Base-by-base conservation (phyloP, 2,113 vertebrate genomes). In the Ammospiza caudacuta region DNA sequence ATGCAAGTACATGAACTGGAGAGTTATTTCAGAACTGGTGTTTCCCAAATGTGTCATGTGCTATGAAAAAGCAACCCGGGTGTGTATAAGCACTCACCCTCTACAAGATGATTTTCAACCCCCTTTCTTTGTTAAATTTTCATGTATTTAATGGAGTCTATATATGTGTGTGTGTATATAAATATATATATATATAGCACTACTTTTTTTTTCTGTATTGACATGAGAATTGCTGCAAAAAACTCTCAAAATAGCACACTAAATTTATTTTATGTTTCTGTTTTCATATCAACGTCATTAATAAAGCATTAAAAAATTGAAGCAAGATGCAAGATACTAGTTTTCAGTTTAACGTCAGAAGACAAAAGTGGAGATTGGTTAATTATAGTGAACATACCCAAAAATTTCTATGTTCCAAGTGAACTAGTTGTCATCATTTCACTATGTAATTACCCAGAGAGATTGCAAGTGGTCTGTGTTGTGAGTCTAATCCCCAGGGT, bases 1-100 rank as follows among this genome's bases (percentile, higher is more conserved):
- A 77, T 59, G 33, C 52, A 64, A 86, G 54, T 70, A 39, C 59
- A 15, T 2, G 6, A 72, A 33, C 25, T 64, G 24, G 44, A 90
- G 43, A 47, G 54, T 64, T 69, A 80, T 69, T 92, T 95, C 81
- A 85, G 81, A 79, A 5, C 43, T 24, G 43, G 17, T 39, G 10
- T 82, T 92, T 87, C 58, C 37, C 1, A 0, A 37, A 12, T 47
- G 29, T 18, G 9, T 72, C 7, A 28, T 7, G 3, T 0, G 0
- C 39, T 35, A 2, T 57, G 15, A 59, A 29, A 51, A 64, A 78
- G 58, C 37, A 62, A 28, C 11, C 25, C 35, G 37, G 18, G 18
- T 77, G 9, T n/a, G 1, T 68, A 33, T 58, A 15, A 24, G 25
- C 33, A 25, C 10, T 63, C 35, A 17, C 25, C 6, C 55, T 78